Conservation (phyloP, 2,113 vertebrate genomes). For the Bucco capensis region DNA sequence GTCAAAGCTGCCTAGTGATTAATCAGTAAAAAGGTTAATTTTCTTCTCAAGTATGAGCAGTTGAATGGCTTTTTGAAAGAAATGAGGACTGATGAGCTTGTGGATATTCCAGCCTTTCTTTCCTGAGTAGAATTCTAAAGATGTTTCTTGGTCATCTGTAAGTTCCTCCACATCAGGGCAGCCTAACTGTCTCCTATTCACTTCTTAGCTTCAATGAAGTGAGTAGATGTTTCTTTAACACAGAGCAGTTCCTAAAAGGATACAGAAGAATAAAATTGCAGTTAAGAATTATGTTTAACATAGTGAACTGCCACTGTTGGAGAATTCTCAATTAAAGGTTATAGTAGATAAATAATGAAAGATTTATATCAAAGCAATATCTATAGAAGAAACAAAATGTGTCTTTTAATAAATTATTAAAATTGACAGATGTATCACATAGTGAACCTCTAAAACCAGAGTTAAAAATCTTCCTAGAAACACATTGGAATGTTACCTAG, state of each 20-base stretch:
- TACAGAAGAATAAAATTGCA: not conserved
- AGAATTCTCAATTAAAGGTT: not conserved
- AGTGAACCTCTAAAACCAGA: not conserved
- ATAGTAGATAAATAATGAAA: not conserved
- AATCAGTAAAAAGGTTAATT: constrained; percentile 59
- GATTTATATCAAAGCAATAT: not conserved
- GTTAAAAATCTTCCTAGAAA: not conserved
- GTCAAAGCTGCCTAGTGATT: constrained; percentile 52
- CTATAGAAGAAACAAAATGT: not conserved
- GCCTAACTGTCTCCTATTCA: not conserved
- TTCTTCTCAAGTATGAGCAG: constrained; percentile 8
- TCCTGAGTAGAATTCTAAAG: not conserved
- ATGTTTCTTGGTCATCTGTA: not conserved
- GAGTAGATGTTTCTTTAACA: not conserved
- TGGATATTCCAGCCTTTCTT: not conserved
- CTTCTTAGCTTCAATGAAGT: not conserved
- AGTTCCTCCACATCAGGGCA: not conserved
- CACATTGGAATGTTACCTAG: not conserved
- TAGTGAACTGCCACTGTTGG: not conserved
- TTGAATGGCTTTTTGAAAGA: constrained; percentile 13
- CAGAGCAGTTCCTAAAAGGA: not conserved
- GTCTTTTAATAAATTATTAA: not conserved
- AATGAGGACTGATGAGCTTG: not conserved
- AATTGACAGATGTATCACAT: not conserved
- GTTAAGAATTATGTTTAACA: not conserved